Evolutionary conservation across 2,113 vertebrate species (phyloP).

Genomic region (human (Homo sapiens)): DNA sequence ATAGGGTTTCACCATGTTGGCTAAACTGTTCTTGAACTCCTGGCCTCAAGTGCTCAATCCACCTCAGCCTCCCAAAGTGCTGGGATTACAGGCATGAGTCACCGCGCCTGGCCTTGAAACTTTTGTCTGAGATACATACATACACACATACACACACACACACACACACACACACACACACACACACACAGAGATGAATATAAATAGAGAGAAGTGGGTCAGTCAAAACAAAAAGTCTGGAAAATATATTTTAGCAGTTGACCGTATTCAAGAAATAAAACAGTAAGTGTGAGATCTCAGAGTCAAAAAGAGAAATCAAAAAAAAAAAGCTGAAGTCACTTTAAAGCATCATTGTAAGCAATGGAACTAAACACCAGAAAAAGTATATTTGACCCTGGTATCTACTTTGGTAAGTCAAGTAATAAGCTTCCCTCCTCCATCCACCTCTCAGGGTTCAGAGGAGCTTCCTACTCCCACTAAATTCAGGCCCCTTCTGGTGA

Average conservation of each 20-base stretch:
- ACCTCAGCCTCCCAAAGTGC: too few species aligned
- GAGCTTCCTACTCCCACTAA: neutral
- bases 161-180: too few species aligned
- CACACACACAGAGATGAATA: too few species aligned
- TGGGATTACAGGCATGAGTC: too few species aligned
- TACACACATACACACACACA: neutral
- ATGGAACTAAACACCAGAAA: neutral
- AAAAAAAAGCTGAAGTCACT: neutral
- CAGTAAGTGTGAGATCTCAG: neutral
- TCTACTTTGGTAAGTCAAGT: neutral
- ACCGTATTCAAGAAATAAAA: neutral
- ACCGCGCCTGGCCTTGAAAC: neutral
- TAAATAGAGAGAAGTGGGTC: neutral
- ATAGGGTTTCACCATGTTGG: too few species aligned
- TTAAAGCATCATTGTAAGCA: neutral
- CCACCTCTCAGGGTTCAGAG: neutral
- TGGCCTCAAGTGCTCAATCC: too few species aligned
- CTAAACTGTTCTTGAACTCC: too few species aligned
- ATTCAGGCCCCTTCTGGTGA: neutral
- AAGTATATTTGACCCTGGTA: neutral
- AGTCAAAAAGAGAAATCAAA: conserved; percentile 17
- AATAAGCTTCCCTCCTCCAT: neutral
- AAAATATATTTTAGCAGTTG: conserved; percentile 1
- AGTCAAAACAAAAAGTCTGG: conserved; percentile 35
- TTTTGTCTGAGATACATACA: neutral